Evolutionary conservation across 2,888 invertebrate species (phyloP).

Genomic region (Amiota mariae): DNA sequence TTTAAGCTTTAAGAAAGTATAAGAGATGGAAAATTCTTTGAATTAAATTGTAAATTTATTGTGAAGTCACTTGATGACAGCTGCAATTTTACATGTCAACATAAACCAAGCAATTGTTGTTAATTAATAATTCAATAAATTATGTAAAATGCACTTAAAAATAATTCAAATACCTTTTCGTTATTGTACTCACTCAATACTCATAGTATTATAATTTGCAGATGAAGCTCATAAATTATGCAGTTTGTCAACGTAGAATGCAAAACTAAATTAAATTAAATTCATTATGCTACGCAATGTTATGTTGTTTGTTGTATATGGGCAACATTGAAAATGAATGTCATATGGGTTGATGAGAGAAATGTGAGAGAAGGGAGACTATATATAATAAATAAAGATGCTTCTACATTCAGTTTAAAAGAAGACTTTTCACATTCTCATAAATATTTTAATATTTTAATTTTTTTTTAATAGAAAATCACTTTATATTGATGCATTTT

Average conservation of each 20-base stretch:
- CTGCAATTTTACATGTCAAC: constrained; percentile 50
- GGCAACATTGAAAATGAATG: constrained; percentile 10
- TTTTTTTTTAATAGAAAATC: too few relatives aligned
- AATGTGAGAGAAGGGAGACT: too few relatives aligned
- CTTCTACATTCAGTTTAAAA: too few relatives aligned
- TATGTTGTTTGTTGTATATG: constrained; percentile 40
- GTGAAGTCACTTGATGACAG: constrained; percentile 53
- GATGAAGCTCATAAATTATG: constrained; percentile 43
- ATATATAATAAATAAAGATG: too few relatives aligned
- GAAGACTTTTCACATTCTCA: too few relatives aligned
- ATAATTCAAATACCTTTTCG: constrained; percentile 54
- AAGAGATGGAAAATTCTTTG: too few relatives aligned
- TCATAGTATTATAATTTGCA: too few relatives aligned
- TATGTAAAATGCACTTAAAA: constrained; percentile 41
- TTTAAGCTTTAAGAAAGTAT: too few relatives aligned
- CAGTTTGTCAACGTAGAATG: constrained; percentile 41
- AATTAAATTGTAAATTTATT: not conserved
- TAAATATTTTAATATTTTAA: too few relatives aligned
- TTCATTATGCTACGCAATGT: not conserved
- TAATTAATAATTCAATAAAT: constrained; percentile 66
- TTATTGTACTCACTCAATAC: too few relatives aligned
- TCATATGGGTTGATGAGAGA: not conserved
- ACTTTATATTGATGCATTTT: too few relatives aligned
- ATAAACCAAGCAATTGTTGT: constrained; percentile 51
- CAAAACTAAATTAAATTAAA: constrained; percentile 9